phyloP scores from a whole-genome alignment of 2,113 vertebrate species.

The Salvelinus namaycush region DNA sequence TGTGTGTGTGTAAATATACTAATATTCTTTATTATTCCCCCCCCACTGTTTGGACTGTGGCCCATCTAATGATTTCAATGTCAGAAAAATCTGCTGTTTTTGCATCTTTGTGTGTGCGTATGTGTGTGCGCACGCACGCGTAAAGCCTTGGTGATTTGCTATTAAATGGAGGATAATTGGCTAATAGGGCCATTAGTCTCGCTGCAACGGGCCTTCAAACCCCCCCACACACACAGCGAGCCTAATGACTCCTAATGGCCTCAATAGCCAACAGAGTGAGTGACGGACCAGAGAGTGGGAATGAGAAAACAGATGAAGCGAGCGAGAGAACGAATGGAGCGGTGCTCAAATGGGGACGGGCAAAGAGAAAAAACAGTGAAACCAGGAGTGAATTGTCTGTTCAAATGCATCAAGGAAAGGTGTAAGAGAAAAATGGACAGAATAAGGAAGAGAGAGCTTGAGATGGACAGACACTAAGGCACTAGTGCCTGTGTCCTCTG shows the following conservation, averaged over 20 bases:
- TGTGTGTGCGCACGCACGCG: conserved; percentile 47
- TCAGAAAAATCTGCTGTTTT: neutral
- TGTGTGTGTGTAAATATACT: no score
- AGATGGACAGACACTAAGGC: neutral
- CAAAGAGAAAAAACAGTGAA: neutral
- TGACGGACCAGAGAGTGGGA: conserved; percentile 66
- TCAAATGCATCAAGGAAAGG: no score
- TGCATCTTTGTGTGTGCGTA: conserved; percentile 19
- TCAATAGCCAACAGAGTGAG: conserved; percentile 89
- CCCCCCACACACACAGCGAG: conserved; percentile 79
- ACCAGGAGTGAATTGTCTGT: neutral
- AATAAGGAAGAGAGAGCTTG: conserved; percentile 6
- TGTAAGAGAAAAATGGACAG: neutral
- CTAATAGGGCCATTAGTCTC: conserved; percentile 97
- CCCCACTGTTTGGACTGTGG: no score
- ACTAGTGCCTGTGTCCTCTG: conserved; percentile 74
- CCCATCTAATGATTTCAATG: no score
- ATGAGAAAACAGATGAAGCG: neutral
- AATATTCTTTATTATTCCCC: no score
- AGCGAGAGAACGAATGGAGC: conserved; percentile 13
- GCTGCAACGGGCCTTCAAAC: conserved; percentile 96
- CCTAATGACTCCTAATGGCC: conserved; percentile 94
- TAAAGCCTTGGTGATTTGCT: conserved; percentile 96
- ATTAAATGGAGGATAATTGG: conserved; percentile 96
- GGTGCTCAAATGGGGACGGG: neutral